These are phyloP conservation scores for Atta colombica DNA, from an alignment of 1,140 invertebrate species.

Conservation along the genomic window DNA sequence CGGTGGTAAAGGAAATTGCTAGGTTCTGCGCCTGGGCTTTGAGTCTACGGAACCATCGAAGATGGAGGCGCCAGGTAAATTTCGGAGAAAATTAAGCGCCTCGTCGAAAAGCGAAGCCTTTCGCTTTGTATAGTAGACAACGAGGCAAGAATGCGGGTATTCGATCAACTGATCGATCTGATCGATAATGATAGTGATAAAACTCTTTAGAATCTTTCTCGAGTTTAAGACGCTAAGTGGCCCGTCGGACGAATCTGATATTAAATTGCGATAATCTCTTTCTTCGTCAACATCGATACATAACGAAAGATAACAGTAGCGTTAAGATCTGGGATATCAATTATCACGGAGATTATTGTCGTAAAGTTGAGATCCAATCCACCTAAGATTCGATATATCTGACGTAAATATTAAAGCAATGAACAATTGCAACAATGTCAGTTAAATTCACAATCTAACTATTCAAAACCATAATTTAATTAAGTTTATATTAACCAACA, in stretches of 20 bases:
- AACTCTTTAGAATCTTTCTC: slow-evolving; percentile 42
- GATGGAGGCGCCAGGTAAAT: slow-evolving; percentile 53
- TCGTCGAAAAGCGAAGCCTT: slow-evolving; percentile 19
- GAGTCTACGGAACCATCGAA: background rate
- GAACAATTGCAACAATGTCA: background rate
- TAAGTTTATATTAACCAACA: slow-evolving; percentile 28
- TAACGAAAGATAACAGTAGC: slow-evolving; percentile 30
- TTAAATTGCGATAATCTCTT: slow-evolving; percentile 27
- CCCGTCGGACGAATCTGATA: slow-evolving; percentile 17
- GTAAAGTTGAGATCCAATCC: background rate
- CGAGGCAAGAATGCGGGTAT: background rate
- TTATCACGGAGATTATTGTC: slow-evolving; percentile 16
- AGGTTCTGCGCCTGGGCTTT: background rate
- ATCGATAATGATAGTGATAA: slow-evolving; percentile 68
- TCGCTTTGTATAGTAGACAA: background rate
- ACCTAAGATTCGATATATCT: background rate
- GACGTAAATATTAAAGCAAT: background rate
- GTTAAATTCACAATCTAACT: background rate
- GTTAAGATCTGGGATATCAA: background rate
- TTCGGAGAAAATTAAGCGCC: slow-evolving; percentile 60
- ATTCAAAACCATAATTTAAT: slow-evolving; percentile 47
- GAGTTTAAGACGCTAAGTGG: slow-evolving; percentile 23
- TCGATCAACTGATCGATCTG: slow-evolving; percentile 56
- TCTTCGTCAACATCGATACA: background rate
- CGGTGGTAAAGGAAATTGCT: slow-evolving; percentile 53